Percentiles rank a stretch among this genome's conserved stretches.
phyloP scores from a whole-genome alignment of 2,888 invertebrate genomes.

The Hirtodrosophila alboralis region DNA sequence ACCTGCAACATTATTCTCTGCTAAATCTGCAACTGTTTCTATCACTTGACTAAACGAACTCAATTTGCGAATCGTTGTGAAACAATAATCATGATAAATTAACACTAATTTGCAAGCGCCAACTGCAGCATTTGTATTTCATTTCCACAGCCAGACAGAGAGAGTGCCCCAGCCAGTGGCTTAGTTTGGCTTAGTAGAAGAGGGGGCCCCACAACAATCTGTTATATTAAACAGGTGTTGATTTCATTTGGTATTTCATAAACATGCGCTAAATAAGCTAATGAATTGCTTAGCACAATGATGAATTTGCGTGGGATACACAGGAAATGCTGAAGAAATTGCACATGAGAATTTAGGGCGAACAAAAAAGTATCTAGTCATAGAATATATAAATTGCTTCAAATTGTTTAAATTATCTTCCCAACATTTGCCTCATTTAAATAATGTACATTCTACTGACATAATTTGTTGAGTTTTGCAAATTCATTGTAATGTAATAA shows the following conservation, averaged over 20 bases:
- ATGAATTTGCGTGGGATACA: conserved; percentile 6
- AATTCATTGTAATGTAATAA: no score
- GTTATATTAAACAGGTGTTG: neutral
- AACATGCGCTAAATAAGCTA: conserved; percentile 32
- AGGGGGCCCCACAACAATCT: conserved; percentile 1
- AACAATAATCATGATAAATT: conserved; percentile 78
- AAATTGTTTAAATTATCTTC: no score
- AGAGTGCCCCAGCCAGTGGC: conserved; percentile 28
- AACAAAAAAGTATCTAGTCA: no score
- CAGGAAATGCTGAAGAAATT: neutral
- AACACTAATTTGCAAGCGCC: conserved; percentile 70
- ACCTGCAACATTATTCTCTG: neutral
- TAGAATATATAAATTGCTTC: no score
- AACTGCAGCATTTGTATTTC: conserved; percentile 46
- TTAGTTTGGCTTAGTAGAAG: neutral
- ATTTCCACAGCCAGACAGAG: conserved; percentile 5
- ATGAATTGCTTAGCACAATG: conserved; percentile 10
- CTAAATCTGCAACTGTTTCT: conserved; percentile 11
- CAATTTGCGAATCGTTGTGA: conserved; percentile 64
- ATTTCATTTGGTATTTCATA: conserved; percentile 20
- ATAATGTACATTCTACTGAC: no score
- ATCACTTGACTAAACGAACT: conserved; percentile 52
- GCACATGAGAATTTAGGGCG: conserved; percentile 6
- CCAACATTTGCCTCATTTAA: no score
- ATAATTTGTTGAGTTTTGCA: no score